A percentile compares a stretch with the other conserved stretches of the same genome.
phyloP scores from a whole-genome alignment of 2,888 invertebrate genomes.

The Calephelis perditalis region DNA sequence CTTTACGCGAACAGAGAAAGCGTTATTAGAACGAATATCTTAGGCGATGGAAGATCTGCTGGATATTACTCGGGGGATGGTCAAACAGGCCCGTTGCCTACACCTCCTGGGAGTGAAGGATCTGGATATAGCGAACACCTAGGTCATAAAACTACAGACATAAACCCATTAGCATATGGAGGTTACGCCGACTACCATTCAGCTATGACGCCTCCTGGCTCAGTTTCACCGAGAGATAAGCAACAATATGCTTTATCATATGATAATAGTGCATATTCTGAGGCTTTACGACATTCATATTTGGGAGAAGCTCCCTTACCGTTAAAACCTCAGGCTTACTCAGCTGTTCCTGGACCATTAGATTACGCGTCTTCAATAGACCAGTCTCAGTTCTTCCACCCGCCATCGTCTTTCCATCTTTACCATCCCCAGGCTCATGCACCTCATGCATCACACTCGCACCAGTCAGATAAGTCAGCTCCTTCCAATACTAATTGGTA shows the following conservation, averaged over 20 bases:
- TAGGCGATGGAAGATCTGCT: conserved; percentile 67
- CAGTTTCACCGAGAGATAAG: conserved; percentile 95
- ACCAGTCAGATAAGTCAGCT: conserved; percentile 79
- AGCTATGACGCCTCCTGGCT: conserved; percentile 98
- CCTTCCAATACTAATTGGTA: conserved; percentile 88
- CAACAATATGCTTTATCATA: conserved; percentile 79
- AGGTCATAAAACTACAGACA: conserved; percentile 73
- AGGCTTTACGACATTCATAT: conserved; percentile 77
- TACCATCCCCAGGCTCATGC: conserved; percentile 84
- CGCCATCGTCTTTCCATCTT: conserved; percentile 88
- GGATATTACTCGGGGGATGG: conserved; percentile 77
- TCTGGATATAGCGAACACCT: conserved; percentile 82
- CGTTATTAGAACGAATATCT: conserved; percentile 92
- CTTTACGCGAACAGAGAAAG: conserved; percentile 96
- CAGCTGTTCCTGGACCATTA: conserved; percentile 83
- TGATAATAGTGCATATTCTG: conserved; percentile 80
- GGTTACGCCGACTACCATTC: conserved; percentile 91
- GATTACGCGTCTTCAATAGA: conserved; percentile 83
- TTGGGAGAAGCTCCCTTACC: conserved; percentile 81
- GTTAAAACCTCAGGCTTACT: conserved; percentile 93
- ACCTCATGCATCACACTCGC: conserved; percentile 62
- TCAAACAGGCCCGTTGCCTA: conserved; percentile 87
- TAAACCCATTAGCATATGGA: conserved; percentile 79
- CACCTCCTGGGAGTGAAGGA: conserved; percentile 93
- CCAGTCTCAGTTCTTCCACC: conserved; percentile 92